Evolutionary conservation across 2,888 invertebrate genomes (phyloP).

Genomic region (Plemyria rubiginata): DNA sequence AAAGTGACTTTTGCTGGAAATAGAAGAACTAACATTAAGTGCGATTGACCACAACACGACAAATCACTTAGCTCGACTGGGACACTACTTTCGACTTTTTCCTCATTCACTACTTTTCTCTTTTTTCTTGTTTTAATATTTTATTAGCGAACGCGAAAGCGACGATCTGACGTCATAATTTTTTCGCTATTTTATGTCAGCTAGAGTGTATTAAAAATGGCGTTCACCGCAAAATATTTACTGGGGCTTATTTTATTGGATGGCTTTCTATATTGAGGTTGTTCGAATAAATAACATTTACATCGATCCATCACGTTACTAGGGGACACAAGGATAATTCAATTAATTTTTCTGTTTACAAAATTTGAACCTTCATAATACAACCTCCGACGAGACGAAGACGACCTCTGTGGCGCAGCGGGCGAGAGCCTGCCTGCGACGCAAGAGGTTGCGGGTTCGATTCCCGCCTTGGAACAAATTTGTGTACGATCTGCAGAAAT

Average conservation of each 20-base stretch:
- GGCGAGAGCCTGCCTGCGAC: too few species aligned
- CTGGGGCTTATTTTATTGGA: constrained; percentile 1
- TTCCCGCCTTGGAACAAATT: too few species aligned
- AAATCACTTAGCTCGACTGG: constrained; percentile 75
- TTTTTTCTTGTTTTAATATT: constrained; percentile 48
- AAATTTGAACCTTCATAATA: too few species aligned
- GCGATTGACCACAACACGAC: constrained; percentile 77
- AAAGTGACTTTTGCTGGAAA: constrained; percentile 58
- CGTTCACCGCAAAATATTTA: constrained; percentile 17
- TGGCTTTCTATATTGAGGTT: constrained; percentile 4
- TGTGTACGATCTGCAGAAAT: too few species aligned
- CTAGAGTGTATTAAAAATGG: constrained; percentile 37
- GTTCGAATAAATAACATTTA: background rate
- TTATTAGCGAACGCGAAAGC: constrained; percentile 47
- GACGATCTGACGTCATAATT: constrained; percentile 27
- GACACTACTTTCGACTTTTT: constrained; percentile 61
- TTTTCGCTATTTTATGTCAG: constrained; percentile 31
- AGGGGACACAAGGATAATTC: background rate
- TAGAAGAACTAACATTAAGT: constrained; percentile 65
- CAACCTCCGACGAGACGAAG: too few species aligned
- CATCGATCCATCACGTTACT: background rate
- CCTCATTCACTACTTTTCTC: constrained; percentile 41
- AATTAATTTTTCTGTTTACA: background rate
- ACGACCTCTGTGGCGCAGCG: too few species aligned
- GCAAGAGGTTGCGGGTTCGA: too few species aligned